These are phyloP conservation scores for Pelobates fuscus DNA, from an alignment of 2,113 vertebrate species.

Conservation along the genomic window DNA sequence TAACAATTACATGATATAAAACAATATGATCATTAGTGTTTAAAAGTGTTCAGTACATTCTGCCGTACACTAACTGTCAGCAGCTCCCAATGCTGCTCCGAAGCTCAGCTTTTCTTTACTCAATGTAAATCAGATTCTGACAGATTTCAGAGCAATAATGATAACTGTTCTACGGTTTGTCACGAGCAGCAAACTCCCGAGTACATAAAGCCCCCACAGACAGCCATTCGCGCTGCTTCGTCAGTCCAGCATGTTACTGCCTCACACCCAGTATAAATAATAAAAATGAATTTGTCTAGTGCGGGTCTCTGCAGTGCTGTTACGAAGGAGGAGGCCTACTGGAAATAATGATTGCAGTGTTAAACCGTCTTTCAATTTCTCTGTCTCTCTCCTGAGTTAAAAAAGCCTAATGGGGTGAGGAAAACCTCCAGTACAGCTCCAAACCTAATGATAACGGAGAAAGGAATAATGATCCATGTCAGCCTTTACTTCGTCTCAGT, in stretches of 20 bases:
- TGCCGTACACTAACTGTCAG: not conserved
- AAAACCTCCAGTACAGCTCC: constrained; percentile 58
- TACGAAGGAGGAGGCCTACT: constrained; percentile 62
- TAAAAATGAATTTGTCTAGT: constrained; percentile 60
- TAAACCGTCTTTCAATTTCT: constrained; percentile 52
- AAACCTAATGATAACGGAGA: constrained; percentile 60
- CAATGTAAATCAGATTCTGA: not conserved
- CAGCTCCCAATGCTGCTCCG: not conserved
- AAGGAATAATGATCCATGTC: constrained; percentile 53
- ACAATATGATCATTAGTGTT: no score
- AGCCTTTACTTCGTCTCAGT: constrained; percentile 56
- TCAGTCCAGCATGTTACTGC: not conserved
- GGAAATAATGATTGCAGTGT: constrained; percentile 74
- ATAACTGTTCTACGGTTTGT: constrained; percentile 42
- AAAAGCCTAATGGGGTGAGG: constrained; percentile 74
- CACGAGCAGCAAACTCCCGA: constrained; percentile 33
- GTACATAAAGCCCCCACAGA: constrained; percentile 42
- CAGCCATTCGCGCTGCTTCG: constrained; percentile 54
- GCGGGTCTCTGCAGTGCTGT: constrained; percentile 49
- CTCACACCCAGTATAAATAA: constrained; percentile 64
- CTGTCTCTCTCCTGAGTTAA: constrained; percentile 69
- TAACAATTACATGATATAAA: no score
- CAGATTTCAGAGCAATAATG: constrained; percentile 10
- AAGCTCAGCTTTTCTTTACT: not conserved
- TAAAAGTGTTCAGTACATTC: no score